phyloP scores from a whole-genome alignment of 2,113 vertebrate species.

The Stictonetta naevosa region DNA sequence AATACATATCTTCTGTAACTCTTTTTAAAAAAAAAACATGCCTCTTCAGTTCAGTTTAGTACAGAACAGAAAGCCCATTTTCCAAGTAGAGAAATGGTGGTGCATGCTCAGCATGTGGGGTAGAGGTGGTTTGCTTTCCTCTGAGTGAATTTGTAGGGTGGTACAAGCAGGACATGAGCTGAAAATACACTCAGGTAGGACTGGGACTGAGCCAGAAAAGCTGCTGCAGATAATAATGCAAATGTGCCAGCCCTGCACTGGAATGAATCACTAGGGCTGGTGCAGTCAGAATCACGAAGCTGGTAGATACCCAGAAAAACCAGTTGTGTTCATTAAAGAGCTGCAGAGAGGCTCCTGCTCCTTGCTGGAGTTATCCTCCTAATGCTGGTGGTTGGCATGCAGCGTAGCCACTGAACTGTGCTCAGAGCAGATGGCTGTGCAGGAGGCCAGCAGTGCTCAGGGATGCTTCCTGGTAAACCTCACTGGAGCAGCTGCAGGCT shows the following conservation, averaged over 20 bases:
- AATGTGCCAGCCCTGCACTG: neutral
- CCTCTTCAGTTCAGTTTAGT: neutral
- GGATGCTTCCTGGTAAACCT: constrained; percentile 19
- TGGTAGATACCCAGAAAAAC: neutral
- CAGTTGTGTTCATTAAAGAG: neutral
- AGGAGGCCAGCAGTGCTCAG: neutral
- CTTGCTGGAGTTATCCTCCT: neutral
- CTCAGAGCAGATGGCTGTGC: neutral
- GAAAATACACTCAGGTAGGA: neutral
- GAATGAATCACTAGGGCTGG: neutral
- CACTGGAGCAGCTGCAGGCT: neutral
- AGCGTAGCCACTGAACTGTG: fast-evolving
- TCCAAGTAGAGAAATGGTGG: neutral
- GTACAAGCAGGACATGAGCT: neutral
- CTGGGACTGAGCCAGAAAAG: neutral
- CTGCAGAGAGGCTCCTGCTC: neutral
- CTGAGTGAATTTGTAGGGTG: neutral
- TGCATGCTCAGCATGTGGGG: neutral
- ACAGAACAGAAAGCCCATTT: neutral
- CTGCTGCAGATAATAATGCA: neutral
- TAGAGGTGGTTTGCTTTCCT: neutral
- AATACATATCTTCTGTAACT: neutral
- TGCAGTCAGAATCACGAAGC: neutral
- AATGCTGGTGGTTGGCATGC: neutral
- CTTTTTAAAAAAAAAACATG: neutral